Evolutionary conservation across 2,888 invertebrate genomes (phyloP).

Genomic region (Chymomyza amoena): DNA sequence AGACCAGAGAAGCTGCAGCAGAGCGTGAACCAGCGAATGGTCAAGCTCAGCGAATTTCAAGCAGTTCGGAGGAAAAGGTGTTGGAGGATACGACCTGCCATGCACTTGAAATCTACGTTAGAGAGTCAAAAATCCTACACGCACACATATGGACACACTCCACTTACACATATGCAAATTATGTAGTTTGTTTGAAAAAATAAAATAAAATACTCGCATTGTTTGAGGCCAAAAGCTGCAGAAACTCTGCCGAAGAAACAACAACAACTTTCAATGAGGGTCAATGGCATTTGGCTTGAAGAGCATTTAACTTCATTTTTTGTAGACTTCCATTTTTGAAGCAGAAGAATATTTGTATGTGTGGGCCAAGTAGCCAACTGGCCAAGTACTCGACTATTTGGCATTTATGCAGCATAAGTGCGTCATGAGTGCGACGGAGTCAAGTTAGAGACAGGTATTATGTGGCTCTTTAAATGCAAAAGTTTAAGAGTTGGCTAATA

Average conservation of each 20-base stretch:
- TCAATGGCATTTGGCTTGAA: conserved; percentile 10
- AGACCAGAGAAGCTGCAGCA: too few relatives aligned
- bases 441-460: not conserved
- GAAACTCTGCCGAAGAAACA: not conserved
- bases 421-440: not conserved
- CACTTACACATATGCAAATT: conserved; percentile 25
- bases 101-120: not conserved
- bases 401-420: not conserved
- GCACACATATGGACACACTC: not conserved
- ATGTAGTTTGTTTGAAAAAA: not conserved
- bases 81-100: not conserved
- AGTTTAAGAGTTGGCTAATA: not conserved
- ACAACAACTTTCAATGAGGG: conserved; percentile 1
- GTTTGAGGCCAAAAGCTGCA: not conserved
- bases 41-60: not conserved
- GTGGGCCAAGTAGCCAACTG: not conserved
- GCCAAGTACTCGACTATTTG: not conserved
- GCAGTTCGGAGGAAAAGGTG: not conserved
- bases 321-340: not conserved
- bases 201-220: not conserved
- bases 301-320: not conserved
- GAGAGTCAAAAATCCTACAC: not conserved
- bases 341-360: not conserved
- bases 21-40: not conserved
- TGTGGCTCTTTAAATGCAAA: not conserved